A percentile compares a stretch with the other conserved stretches of the same genome.
These are phyloP conservation scores for Cyanoliseus patagonus DNA, from an alignment of 2,113 vertebrate genomes.

Conservation along the genomic window DNA sequence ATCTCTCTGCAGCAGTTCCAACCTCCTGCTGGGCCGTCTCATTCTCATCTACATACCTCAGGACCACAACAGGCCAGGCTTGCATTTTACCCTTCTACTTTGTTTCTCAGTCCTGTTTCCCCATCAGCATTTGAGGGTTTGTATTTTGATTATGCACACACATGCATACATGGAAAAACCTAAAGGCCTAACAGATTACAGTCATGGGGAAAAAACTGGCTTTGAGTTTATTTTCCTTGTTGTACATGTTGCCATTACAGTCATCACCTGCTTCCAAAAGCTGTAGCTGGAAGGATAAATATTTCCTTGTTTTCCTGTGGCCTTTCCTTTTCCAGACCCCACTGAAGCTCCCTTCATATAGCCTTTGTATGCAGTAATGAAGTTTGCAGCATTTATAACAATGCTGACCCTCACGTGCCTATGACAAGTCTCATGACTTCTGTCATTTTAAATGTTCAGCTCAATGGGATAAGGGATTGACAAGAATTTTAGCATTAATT, in stretches of 20 bases:
- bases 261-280: not conserved
- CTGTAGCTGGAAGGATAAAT: not conserved
- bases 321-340: not conserved
- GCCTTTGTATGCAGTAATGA: not conserved
- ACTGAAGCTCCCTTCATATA: not conserved
- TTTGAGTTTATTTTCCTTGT: not conserved
- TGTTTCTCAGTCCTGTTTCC: not conserved
- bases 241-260: not conserved
- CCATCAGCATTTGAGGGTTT: not conserved
- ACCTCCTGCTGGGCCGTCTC: not conserved
- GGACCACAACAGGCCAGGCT: not conserved
- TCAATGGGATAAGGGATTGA: not conserved
- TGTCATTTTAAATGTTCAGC: not conserved
- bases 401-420: slow-evolving; percentile 7
- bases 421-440: slow-evolving; percentile 11
- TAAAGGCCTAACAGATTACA: not conserved
- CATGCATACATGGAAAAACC: not conserved
- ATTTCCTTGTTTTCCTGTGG: not conserved
- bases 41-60: not conserved
- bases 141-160: not conserved
- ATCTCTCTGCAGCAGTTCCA: not conserved
- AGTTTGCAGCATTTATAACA: not conserved
- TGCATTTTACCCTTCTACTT: not conserved
- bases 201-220: rapidly evolving
- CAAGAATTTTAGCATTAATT: not conserved